Percentiles rank a stretch among this genome's conserved stretches.
phyloP scores from a whole-genome alignment of 2,113 vertebrate species.

The Peromyscus maniculatus region DNA sequence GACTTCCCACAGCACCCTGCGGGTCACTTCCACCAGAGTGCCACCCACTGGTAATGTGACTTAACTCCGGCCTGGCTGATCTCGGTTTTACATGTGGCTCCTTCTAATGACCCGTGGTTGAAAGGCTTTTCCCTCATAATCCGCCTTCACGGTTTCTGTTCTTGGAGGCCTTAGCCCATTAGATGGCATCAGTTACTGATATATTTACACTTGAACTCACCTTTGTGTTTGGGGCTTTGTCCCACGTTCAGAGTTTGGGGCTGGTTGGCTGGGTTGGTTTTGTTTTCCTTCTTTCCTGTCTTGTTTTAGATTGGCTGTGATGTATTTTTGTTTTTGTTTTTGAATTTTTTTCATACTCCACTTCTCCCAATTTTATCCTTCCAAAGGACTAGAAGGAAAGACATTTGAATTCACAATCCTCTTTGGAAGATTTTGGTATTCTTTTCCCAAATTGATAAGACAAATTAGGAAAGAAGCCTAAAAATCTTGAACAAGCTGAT shows the following conservation, averaged over 20 bases:
- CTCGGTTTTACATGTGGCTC: background rate
- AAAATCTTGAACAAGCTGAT: background rate
- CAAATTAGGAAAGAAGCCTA: background rate
- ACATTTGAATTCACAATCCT: background rate
- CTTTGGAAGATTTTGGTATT: background rate
- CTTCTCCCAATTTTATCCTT: background rate
- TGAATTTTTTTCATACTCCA: background rate
- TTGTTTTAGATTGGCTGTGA: background rate
- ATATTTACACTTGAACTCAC: background rate
- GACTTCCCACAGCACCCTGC: rapidly evolving
- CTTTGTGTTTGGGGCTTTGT: background rate
- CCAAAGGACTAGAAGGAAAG: background rate
- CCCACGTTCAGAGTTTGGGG: background rate
- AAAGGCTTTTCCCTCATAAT: background rate
- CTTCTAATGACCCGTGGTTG: background rate
- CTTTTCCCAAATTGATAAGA: background rate
- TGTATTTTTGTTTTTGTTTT: background rate
- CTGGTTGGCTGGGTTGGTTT: background rate
- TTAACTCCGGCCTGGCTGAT: background rate
- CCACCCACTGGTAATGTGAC: background rate
- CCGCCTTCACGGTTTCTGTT: background rate
- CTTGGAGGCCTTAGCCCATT: background rate
- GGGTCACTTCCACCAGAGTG: rapidly evolving
- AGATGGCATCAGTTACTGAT: background rate
- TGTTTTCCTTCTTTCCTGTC: background rate